Conservation (phyloP, 2,888 invertebrate genomes). For the Sipha maydis region DNA sequence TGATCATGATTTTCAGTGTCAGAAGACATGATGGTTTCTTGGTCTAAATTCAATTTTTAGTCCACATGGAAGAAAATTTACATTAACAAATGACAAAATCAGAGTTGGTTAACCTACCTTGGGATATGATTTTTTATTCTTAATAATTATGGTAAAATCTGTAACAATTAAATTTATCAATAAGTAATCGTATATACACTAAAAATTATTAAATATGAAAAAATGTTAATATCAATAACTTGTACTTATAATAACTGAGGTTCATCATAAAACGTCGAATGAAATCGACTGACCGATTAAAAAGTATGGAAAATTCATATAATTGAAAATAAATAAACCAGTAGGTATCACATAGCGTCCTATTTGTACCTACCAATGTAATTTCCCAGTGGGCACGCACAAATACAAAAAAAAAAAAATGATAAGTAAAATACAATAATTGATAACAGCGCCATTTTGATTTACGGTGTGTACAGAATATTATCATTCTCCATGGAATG, state of each 20-base stretch:
- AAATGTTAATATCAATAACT: neutral
- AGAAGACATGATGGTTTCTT: constrained; percentile 13
- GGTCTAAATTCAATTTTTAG: neutral
- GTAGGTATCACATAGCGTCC: neutral
- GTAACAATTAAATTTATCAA: neutral
- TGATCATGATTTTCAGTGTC: neutral
- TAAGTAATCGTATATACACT: neutral
- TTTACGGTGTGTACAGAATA: neutral
- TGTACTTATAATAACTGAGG: neutral
- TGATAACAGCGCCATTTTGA: neutral
- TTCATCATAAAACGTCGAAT: neutral
- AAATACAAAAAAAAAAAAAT: neutral
- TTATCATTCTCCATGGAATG: neutral
- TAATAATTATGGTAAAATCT: no score
- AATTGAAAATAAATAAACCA: neutral
- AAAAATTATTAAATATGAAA: neutral
- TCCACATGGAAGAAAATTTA: neutral
- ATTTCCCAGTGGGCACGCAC: neutral
- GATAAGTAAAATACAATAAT: neutral
- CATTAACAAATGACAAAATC: neutral
- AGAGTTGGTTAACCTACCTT: neutral
- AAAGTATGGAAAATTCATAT: neutral
- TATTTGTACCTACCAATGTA: neutral
- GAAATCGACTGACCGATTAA: neutral
- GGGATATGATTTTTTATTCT: neutral